Percentiles rank a stretch among this genome's conserved stretches.
Evolutionary conservation across 2,888 invertebrate genomes (phyloP).

Genomic region (Drosophila austrosaltans): DNA sequence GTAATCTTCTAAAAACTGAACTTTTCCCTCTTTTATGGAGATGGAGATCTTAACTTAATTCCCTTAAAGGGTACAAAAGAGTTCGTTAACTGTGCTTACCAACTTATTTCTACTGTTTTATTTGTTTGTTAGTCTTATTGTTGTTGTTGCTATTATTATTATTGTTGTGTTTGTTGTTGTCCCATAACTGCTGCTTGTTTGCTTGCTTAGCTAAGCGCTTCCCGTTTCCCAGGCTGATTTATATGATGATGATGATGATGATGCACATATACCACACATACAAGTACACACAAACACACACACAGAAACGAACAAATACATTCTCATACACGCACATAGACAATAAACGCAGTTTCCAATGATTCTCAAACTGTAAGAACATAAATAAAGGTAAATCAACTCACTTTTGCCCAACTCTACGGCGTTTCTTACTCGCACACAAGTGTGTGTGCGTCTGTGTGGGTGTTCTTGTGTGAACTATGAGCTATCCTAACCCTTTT

Average conservation of each 20-base stretch:
- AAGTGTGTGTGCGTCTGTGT: slow-evolving; percentile 20
- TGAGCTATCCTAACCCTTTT: slow-evolving; percentile 73
- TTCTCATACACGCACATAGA: slow-evolving; percentile 8
- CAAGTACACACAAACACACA: slow-evolving; percentile 21
- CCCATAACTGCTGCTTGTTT: slow-evolving; percentile 36
- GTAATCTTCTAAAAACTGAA: neutral
- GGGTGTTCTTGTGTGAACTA: slow-evolving; percentile 26
- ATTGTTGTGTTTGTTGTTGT: slow-evolving; percentile 18
- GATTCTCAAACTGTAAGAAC: slow-evolving; percentile 69
- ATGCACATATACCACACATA: slow-evolving; percentile 24
- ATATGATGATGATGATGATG: slow-evolving; percentile 32
- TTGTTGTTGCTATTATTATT: slow-evolving; percentile 14
- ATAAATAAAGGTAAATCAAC: slow-evolving; percentile 66
- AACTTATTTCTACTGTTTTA: slow-evolving; percentile 7
- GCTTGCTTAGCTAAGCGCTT: slow-evolving; percentile 72
- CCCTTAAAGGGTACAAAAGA: slow-evolving; percentile 26
- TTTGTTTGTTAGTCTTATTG: slow-evolving; percentile 44
- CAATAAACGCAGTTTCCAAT: slow-evolving; percentile 41
- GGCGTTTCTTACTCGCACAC: neutral
- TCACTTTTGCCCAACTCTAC: neutral
- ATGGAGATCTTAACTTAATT: neutral
- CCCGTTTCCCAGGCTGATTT: slow-evolving; percentile 64
- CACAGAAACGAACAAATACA: slow-evolving; percentile 1
- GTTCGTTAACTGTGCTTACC: slow-evolving; percentile 45
- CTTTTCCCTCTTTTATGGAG: neutral